phyloP scores from a whole-genome alignment of 2,888 invertebrate species.

The Temnothorax rugatulus region DNA sequence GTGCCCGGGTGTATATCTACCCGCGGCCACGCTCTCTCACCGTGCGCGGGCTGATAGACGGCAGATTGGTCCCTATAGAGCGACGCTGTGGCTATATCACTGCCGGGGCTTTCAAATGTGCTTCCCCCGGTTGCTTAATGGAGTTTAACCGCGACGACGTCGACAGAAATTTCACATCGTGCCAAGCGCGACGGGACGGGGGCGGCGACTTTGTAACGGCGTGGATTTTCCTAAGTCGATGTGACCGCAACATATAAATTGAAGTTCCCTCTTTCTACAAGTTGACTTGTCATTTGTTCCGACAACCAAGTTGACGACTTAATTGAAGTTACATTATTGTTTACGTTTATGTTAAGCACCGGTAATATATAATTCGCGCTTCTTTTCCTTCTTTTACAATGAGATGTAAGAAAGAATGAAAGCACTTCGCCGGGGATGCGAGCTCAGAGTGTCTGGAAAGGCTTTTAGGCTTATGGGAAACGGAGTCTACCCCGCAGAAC shows the following conservation, averaged over 20 bases:
- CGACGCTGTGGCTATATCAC: slow-evolving; percentile 33
- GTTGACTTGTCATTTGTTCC: too few species aligned
- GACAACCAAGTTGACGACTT: not conserved
- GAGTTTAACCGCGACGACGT: slow-evolving; percentile 46
- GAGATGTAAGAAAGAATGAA: not conserved
- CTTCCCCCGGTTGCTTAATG: slow-evolving; percentile 41
- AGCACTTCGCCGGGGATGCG: not conserved
- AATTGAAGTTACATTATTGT: not conserved
- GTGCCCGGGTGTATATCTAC: slow-evolving; percentile 11
- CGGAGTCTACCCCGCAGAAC: not conserved
- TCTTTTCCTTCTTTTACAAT: not conserved
- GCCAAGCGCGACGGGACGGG: not conserved
- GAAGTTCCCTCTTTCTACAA: not conserved
- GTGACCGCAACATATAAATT: slow-evolving; percentile 17
- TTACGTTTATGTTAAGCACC: not conserved
- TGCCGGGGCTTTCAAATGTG: slow-evolving; percentile 40
- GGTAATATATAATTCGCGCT: not conserved
- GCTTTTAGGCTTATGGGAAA: too few species aligned
- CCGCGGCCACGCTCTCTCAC: slow-evolving; percentile 21
- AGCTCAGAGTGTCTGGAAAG: not conserved
- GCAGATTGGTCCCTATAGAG: slow-evolving; percentile 36
- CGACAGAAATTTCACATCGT: slow-evolving; percentile 34
- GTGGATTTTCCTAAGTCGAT: slow-evolving; percentile 25
- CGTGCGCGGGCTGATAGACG: slow-evolving; percentile 32
- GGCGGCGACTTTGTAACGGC: not conserved